Percentiles rank a stretch among this genome's conserved stretches.
Conservation (phyloP, 2,888 invertebrate species). For the Melanostoma mellinum region DNA sequence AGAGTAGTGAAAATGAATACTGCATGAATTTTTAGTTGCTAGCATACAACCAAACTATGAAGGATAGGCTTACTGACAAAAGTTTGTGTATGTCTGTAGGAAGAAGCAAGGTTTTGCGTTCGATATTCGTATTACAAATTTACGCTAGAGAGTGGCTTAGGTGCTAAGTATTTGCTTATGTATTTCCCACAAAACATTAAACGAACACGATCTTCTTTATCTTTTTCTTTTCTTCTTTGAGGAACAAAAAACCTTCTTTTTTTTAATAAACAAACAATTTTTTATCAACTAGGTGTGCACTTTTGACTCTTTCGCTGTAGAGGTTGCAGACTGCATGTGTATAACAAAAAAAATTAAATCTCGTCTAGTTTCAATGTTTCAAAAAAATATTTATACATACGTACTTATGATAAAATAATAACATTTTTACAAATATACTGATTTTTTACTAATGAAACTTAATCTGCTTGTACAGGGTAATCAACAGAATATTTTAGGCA, state of each 20-base stretch:
- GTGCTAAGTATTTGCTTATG: background rate
- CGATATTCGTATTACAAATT: background rate
- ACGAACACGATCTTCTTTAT: slow-evolving; percentile 14
- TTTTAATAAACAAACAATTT: slow-evolving; percentile 31
- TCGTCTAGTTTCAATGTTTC: slow-evolving; percentile 43
- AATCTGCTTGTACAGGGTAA: slow-evolving; percentile 82
- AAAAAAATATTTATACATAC: slow-evolving; percentile 2
- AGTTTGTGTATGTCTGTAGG: no score
- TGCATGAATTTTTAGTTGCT: no score
- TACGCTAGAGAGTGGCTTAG: background rate
- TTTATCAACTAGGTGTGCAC: slow-evolving; percentile 73
- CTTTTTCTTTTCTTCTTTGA: slow-evolving; percentile 10
- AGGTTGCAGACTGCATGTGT: slow-evolving; percentile 71
- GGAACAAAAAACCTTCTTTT: slow-evolving; percentile 30
- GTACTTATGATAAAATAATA: background rate
- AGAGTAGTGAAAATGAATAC: no score
- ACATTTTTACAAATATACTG: background rate
- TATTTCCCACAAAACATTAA: background rate
- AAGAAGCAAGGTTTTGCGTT: no score
- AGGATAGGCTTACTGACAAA: no score
- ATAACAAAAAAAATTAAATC: slow-evolving; percentile 30
- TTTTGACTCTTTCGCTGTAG: slow-evolving; percentile 74
- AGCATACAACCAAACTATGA: no score
- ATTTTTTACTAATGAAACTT: slow-evolving; percentile 31
- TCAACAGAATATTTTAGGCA: slow-evolving; percentile 85